Conservation (phyloP, 2,888 invertebrate species). For the Smittia sp. region DNA sequence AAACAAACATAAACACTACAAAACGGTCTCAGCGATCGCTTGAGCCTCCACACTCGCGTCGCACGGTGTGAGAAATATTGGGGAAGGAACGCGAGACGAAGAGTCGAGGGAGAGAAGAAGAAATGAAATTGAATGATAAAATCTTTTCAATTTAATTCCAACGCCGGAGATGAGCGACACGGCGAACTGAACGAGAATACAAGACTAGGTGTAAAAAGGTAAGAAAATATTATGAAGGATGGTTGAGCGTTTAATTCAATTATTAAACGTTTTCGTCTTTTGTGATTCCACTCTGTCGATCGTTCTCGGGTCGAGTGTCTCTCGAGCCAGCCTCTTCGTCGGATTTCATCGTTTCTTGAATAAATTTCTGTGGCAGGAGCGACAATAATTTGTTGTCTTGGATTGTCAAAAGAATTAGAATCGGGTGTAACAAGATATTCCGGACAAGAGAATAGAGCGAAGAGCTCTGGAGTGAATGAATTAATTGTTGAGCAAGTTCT, state of each 20-base stretch:
- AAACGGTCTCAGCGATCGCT: constrained; percentile 11
- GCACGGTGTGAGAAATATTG: neutral
- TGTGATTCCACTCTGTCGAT: neutral
- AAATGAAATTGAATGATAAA: constrained; percentile 29
- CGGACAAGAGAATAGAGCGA: neutral
- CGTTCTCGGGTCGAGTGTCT: neutral
- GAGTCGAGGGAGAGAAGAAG: neutral
- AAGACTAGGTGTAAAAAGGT: constrained; percentile 32
- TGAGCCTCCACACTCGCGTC: neutral
- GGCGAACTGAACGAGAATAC: neutral
- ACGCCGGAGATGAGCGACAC: neutral
- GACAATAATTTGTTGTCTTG: constrained; percentile 22
- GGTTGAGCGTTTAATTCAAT: constrained; percentile 28
- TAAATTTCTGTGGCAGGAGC: neutral
- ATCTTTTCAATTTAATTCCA: constrained; percentile 16
- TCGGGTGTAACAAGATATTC: constrained; percentile 21
- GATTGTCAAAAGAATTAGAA: constrained; percentile 10
- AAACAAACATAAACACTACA: constrained; percentile 26
- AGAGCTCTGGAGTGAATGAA: constrained; percentile 11
- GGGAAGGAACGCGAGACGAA: neutral
- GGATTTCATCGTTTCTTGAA: neutral
- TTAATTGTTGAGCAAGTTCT: constrained; percentile 24
- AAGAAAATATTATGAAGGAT: constrained; percentile 35
- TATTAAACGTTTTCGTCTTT: constrained; percentile 11
- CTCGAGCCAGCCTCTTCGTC: neutral